Percentiles rank a stretch among this genome's conserved stretches.
Evolutionary conservation across 1,140 invertebrate species (phyloP).

Genomic region (Mylabris phalerata): DNA sequence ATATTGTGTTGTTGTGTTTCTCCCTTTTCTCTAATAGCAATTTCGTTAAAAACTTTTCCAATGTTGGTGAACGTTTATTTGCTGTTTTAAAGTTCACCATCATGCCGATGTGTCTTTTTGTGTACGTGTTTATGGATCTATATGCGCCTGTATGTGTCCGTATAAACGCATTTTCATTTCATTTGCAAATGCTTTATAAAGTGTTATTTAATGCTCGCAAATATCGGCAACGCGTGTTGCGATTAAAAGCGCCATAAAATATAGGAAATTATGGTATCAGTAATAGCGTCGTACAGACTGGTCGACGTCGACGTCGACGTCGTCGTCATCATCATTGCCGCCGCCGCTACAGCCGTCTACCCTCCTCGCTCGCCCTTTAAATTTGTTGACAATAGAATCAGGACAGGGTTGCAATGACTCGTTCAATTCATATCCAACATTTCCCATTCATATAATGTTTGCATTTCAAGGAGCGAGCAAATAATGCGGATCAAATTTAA

Average conservation of each 20-base stretch:
- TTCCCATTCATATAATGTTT: no score
- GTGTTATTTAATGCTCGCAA: conserved; percentile 31
- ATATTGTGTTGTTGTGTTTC: not conserved
- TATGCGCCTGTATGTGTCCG: not conserved
- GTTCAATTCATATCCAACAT: no score
- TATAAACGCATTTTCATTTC: conserved; percentile 25
- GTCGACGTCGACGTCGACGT: conserved; percentile 11
- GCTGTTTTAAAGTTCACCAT: conserved; percentile 1
- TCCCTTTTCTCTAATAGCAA: not conserved
- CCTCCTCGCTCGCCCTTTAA: no score
- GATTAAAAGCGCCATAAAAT: conserved; percentile 28
- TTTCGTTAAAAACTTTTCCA: not conserved
- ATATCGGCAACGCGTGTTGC: conserved; percentile 25
- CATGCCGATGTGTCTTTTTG: conserved; percentile 1
- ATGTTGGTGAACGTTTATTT: not conserved
- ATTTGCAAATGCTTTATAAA: conserved; percentile 31
- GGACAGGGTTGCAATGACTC: no score
- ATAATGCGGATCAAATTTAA: no score
- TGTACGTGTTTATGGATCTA: not conserved
- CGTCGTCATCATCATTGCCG: not conserved
- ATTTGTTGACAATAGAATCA: no score
- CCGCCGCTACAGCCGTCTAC: no score
- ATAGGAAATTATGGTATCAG: conserved; percentile 27
- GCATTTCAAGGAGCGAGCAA: no score
- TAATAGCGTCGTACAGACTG: conserved; percentile 24